phyloP scores from a whole-genome alignment of 2,797 vertebrate genomes.

The Melanotaenia trifasciata region DNA sequence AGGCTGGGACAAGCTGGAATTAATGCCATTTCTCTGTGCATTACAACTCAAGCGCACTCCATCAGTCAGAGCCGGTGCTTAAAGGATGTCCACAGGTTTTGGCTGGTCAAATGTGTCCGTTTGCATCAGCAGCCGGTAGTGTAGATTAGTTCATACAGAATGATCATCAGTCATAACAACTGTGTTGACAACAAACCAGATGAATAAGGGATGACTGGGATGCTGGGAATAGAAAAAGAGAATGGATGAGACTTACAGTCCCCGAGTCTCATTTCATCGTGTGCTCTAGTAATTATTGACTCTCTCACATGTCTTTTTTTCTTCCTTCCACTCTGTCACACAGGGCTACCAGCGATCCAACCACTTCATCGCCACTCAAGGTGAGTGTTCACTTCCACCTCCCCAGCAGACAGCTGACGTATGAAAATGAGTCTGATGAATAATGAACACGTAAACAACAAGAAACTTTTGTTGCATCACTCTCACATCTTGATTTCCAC shows the following conservation, averaged over 20 bases:
- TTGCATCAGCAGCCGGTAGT: slow-evolving; percentile 11
- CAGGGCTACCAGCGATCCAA: slow-evolving; percentile 97
- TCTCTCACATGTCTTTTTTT: slow-evolving; percentile 14
- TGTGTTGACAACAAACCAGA: slow-evolving; percentile 37
- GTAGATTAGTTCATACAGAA: slow-evolving; percentile 30
- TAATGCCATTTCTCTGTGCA: slow-evolving; percentile 35
- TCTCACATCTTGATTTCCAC: slow-evolving; percentile 54
- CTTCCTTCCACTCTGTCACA: slow-evolving; percentile 28
- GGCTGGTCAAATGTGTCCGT: slow-evolving; percentile 23
- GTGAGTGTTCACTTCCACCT: slow-evolving; percentile 76
- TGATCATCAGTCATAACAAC: slow-evolving; percentile 31
- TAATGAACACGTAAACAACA: slow-evolving; percentile 62
- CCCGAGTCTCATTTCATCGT: slow-evolving; percentile 37
- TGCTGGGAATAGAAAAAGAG: slow-evolving; percentile 47
- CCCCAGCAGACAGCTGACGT: slow-evolving; percentile 17
- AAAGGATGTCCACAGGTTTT: slow-evolving; percentile 28
- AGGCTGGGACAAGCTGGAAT: slow-evolving; percentile 43
- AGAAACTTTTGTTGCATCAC: slow-evolving; percentile 51
- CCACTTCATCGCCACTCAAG: slow-evolving; percentile 98
- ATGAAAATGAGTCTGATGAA: slow-evolving; percentile 54
- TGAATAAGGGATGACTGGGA: slow-evolving; percentile 57
- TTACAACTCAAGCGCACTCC: slow-evolving; percentile 38
- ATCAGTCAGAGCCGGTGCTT: not conserved
- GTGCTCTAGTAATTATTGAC: slow-evolving; percentile 55
- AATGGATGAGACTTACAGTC: slow-evolving; percentile 46